Conservation (phyloP, 2,797 vertebrate species). For the Oreochromis grahami region DNA sequence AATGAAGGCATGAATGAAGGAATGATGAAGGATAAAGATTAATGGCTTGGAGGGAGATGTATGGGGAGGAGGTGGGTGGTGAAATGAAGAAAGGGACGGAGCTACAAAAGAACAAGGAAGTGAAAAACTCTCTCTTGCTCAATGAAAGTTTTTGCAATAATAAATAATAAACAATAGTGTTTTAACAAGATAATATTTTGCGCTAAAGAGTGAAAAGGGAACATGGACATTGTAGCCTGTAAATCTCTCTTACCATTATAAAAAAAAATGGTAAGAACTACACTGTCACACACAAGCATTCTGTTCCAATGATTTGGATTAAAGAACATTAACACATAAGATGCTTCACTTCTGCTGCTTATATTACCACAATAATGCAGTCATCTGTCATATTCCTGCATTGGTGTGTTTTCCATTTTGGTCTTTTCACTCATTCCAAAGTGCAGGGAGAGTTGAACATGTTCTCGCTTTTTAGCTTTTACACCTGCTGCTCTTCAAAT, state of each 20-base stretch:
- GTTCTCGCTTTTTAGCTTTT: not conserved
- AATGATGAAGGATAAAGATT: conserved; percentile 44
- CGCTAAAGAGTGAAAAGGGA: not conserved
- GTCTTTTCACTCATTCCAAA: not conserved
- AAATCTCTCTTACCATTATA: not conserved
- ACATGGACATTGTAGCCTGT: not conserved
- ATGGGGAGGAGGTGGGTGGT: not conserved
- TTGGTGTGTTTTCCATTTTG: not conserved
- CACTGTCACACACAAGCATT: not conserved
- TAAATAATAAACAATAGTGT: not conserved
- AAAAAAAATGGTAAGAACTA: not conserved
- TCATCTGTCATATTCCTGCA: not conserved
- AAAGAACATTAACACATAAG: not conserved
- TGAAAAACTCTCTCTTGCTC: not conserved
- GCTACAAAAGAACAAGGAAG: not conserved
- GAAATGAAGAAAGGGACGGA: not conserved
- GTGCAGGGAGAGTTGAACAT: not conserved
- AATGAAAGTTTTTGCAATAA: not conserved
- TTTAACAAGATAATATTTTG: not conserved
- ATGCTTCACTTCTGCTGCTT: not conserved
- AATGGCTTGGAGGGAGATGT: conserved; percentile 24
- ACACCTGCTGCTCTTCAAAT: not conserved
- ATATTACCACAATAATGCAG: not conserved
- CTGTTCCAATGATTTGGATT: not conserved
- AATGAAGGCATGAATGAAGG: conserved; percentile 18